These are phyloP conservation scores for Graphium colonna DNA, from an alignment of 2,888 invertebrate genomes.

Conservation along the genomic window DNA sequence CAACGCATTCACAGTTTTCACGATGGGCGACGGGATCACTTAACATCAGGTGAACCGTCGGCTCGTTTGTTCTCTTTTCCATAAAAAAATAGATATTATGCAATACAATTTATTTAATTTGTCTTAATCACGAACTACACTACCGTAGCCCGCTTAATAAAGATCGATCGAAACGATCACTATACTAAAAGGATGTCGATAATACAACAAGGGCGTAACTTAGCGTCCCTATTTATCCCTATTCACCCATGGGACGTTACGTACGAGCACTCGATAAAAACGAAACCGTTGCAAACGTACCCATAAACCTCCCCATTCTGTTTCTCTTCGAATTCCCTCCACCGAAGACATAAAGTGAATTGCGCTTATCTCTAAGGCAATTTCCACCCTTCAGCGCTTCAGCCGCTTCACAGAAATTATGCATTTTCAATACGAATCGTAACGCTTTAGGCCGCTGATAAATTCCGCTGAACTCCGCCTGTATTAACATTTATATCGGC, in stretches of 20 bases:
- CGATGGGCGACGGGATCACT: too few species aligned
- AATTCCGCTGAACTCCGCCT: constrained; percentile 7
- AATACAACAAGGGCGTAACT: constrained; percentile 6
- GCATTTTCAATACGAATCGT: constrained; percentile 50
- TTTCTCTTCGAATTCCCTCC: constrained; percentile 30
- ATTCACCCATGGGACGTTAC: constrained; percentile 22
- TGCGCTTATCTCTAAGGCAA: constrained; percentile 47
- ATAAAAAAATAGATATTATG: too few species aligned
- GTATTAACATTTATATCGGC: constrained; percentile 19
- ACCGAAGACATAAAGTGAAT: constrained; percentile 50
- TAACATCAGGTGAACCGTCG: too few species aligned
- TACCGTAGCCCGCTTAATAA: too few species aligned
- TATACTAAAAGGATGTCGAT: constrained; percentile 14
- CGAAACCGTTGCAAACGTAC: constrained; percentile 36
- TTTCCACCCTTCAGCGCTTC: constrained; percentile 36
- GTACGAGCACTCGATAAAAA: constrained; percentile 25
- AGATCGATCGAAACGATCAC: constrained; percentile 17
- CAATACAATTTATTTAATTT: too few species aligned
- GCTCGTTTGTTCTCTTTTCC: too few species aligned
- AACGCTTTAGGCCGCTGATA: constrained; percentile 34
- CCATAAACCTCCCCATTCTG: constrained; percentile 52
- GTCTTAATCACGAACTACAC: too few species aligned
- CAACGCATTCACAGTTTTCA: too few species aligned
- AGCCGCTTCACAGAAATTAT: constrained; percentile 48
- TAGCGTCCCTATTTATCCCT: constrained; percentile 24